Conservation (phyloP, 2,797 vertebrate genomes). For the Cheirogaleus major region DNA sequence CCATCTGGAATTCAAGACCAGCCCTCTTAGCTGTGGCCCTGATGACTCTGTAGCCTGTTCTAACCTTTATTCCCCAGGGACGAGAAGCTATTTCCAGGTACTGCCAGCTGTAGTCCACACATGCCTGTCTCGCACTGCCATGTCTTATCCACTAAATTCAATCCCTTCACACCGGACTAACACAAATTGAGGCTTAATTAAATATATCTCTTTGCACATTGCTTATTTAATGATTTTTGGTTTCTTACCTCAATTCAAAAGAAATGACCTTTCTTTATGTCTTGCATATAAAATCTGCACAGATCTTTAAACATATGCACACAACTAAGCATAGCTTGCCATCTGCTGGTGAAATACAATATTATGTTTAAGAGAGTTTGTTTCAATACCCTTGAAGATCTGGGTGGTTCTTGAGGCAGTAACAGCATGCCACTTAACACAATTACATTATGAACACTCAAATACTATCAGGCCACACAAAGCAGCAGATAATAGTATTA, state of each 20-base stretch:
- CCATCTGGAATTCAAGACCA: background rate
- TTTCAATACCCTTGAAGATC: background rate
- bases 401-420: background rate
- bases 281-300: background rate
- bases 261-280: background rate
- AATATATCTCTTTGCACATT: background rate
- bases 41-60: background rate
- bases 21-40: background rate
- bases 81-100: background rate
- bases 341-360: constrained; percentile 54
- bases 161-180: background rate
- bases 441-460: background rate
- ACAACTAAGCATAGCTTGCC: constrained; percentile 13
- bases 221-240: background rate
- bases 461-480: background rate
- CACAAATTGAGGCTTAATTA: background rate
- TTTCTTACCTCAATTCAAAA: background rate
- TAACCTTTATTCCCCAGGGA: background rate
- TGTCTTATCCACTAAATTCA: background rate
- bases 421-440: background rate
- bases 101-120: background rate
- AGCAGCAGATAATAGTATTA: background rate
- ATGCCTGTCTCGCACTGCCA: background rate
- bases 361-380: background rate
- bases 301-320: background rate